These are phyloP conservation scores for Drosophila mayaguana DNA, from an alignment of 2,888 invertebrate genomes.

Conservation along the genomic window DNA sequence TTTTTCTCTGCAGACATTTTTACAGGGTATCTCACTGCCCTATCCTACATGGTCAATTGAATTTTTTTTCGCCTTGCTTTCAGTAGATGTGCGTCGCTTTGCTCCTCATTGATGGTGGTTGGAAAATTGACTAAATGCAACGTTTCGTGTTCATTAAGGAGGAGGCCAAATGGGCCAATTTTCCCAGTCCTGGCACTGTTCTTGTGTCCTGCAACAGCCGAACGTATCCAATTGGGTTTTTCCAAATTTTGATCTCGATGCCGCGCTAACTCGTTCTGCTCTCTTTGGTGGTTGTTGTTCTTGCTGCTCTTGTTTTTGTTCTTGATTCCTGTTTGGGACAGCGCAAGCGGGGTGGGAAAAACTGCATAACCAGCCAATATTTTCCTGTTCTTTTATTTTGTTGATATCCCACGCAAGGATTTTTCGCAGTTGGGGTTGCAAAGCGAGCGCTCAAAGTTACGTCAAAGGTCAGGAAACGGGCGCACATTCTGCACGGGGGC, in stretches of 20 bases:
- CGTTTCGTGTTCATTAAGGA: constrained; percentile 65
- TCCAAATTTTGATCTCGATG: constrained; percentile 56
- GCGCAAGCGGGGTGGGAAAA: constrained; percentile 39
- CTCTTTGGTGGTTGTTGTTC: constrained; percentile 48
- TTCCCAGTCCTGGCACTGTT: constrained; percentile 40
- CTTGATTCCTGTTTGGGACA: constrained; percentile 71
- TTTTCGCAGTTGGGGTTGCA: constrained; percentile 52
- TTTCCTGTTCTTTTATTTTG: constrained; percentile 22
- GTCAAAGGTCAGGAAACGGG: constrained; percentile 71
- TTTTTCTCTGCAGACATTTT: not conserved
- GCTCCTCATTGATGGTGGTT: constrained; percentile 60
- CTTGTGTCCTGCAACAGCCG: constrained; percentile 28
- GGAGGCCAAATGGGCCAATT: constrained; percentile 67
- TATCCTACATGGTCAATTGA: not conserved
- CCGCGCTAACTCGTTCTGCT: constrained; percentile 19
- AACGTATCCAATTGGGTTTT: constrained; percentile 64
- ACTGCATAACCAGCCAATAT: constrained; percentile 44
- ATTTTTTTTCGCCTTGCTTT: constrained; percentile 6
- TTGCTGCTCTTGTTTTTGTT: constrained; percentile 11
- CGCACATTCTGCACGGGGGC: constrained; percentile 22
- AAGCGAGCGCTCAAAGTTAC: constrained; percentile 49
- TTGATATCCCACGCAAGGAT: constrained; percentile 48
- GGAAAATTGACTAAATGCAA: constrained; percentile 78
- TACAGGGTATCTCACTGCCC: not conserved
- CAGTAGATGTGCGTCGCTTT: constrained; percentile 13